Base-by-base conservation (phyloP, 2,113 vertebrate species). In the Austrofundulus limnaeus region DNA sequence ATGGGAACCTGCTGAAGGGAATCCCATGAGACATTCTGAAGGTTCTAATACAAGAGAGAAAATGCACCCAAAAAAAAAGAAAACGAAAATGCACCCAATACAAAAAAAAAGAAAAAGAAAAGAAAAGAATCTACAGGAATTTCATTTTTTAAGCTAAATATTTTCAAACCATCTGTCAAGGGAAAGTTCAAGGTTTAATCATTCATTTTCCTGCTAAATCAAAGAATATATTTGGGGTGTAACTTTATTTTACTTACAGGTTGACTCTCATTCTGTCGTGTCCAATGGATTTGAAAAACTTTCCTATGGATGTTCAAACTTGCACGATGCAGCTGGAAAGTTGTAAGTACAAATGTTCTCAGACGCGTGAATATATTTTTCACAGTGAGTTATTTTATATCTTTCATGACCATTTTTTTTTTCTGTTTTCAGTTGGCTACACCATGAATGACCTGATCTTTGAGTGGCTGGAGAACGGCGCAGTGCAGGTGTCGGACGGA, bases 381-480 rank as follows among this genome's bases (percentile, higher is more conserved):
- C 25, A 16, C 43, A 50, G 3, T n/a, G 28, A 50, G 11, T 9
- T 14, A 31, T 52, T 21, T 15, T 1, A 23, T 28, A 2, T 6
- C 7, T 10, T 2, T 66, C 1, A 50, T 23, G 31, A 25, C 31
- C 0, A 13, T 21, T 8, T 9, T 56, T 24, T 1, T 28, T 43
- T 2, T 57, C 34, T 37, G 19, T 11, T 58, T 84, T 11, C 68
- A 99, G 97, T 99, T 87, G 97, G 97, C 48, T 99, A 99, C 88
- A 99, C 97, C 8, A 99, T 99, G 97, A 99, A 99, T 54, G 97
- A 99, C 83, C 85, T 99, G 88, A 92, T 99, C 85, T 99, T 99
- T 70, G 97, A 99, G 87, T 99, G 97, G 97, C 68, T 96, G 90
- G 95, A 94, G 59, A 91, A 95, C 42, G 95, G 92, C 2, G 94